Evolutionary conservation across 2,113 vertebrate genomes (phyloP).

Genomic region (Bufo bufo): DNA sequence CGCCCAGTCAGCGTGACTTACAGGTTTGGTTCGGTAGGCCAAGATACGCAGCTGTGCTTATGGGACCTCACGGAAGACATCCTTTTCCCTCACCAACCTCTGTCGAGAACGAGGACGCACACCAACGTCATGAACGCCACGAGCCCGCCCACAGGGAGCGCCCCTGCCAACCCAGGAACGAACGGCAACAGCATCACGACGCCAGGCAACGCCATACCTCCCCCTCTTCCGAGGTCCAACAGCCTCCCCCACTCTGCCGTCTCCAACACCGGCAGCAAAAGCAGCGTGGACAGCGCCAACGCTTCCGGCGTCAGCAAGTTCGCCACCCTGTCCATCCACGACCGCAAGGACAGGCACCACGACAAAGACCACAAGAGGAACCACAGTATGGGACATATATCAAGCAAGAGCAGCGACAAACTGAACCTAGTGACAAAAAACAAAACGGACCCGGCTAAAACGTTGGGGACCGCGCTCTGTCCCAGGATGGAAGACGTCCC

Average conservation of each 20-base stretch:
- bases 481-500: slow-evolving; percentile 98
- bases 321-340: slow-evolving; percentile 93
- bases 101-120: slow-evolving; percentile 95
- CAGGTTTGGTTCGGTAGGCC: slow-evolving; percentile 96
- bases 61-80: slow-evolving; percentile 99
- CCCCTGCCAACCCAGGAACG: slow-evolving; percentile 73
- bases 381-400: slow-evolving; percentile 99
- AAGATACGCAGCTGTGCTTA: slow-evolving; percentile 96
- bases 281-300: slow-evolving; percentile 86
- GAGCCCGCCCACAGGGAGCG: slow-evolving; percentile 79
- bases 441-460: slow-evolving; percentile 90
- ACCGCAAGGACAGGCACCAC: slow-evolving; percentile 94
- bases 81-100: slow-evolving; percentile 94
- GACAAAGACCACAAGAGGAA: slow-evolving; percentile 99
- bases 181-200: slow-evolving; percentile 80
- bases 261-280: slow-evolving; percentile 86
- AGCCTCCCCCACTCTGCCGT: slow-evolving; percentile 93
- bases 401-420: slow-evolving; percentile 99
- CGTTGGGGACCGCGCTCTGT: slow-evolving; percentile 91
- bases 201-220: slow-evolving; percentile 81
- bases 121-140: slow-evolving; percentile 97
- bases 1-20: slow-evolving; percentile 94
- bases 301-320: slow-evolving; percentile 95
- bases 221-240: slow-evolving; percentile 92
- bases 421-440: slow-evolving; percentile 89